Base-by-base conservation (phyloP, 2,797 vertebrate species). In the Sorex maritimensis region DNA sequence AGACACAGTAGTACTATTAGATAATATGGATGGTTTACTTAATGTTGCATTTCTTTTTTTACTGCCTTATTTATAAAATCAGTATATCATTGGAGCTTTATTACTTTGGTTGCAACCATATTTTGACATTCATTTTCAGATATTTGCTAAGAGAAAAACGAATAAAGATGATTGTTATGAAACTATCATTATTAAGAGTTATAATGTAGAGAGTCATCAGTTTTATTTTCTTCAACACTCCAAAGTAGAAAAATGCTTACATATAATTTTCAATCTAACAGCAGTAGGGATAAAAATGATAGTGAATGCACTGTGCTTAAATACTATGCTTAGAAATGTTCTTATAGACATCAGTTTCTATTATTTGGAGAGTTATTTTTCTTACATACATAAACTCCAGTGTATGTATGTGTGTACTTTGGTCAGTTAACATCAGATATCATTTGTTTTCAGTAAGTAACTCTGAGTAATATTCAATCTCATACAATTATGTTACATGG, bases 151-250 rank as follows among this genome's bases (percentile, higher is more conserved):
- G 41, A 88, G 61, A 92, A 92, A 61, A 44, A 73, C 71, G 72
- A 93, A 38, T 26, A 88, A 91, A 75, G 44, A 52, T 65, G 88
- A 71, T 17, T 71, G 10, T 65, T 75, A 78, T 79, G 52, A 81
- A 63, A 52, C 13, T 52, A 2, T 52, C 49, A 26, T 84, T 86
- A 73, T 83, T n/a, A 41, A 78, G 77, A 44, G 38, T 75, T 82
- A 49, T 55, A 89, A 81, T 71, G 46, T 28, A 92, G 78, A 91
- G 30, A 81, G 65, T 30, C 24, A 41, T 72, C 84, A 77, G 15
- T 91, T 91, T 92, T 86, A 72, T 92, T 91, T 80, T 89, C n/a
- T 49, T 87, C 85, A 95, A 34, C 63, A 80, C 94, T 95, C 49
- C 94, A 92, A 95, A 71, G 61, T 69, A 69, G 58, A 52, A 67